A percentile compares a stretch with the other conserved stretches of the same genome.
phyloP scores from a whole-genome alignment of 2,797 vertebrate species.

The Cheirogaleus major region DNA sequence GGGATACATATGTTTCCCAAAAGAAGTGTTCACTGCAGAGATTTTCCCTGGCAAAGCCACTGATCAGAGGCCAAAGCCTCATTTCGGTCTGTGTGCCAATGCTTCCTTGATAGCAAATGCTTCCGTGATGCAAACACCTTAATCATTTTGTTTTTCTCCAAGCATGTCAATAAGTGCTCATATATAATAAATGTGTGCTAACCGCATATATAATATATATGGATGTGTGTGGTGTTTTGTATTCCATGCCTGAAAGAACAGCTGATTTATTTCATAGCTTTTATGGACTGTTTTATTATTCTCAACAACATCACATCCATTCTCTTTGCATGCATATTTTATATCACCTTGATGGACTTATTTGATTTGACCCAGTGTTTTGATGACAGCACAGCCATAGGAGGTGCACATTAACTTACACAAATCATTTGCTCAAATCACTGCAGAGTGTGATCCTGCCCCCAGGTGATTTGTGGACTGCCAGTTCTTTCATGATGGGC shows the following conservation, averaged over 20 bases:
- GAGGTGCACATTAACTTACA: conserved; percentile 71
- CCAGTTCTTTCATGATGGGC: conserved; percentile 62
- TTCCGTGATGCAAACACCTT: conserved; percentile 53
- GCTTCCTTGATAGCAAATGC: conserved; percentile 39
- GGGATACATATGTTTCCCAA: not conserved
- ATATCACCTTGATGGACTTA: conserved; percentile 80
- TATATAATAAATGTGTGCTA: conserved; percentile 68
- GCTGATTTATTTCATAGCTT: conserved; percentile 83
- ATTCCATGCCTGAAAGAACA: conserved; percentile 77
- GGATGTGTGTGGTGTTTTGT: conserved; percentile 69
- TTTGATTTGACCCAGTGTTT: conserved; percentile 82
- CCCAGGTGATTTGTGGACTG: conserved; percentile 76
- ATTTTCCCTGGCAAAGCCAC: conserved; percentile 58
- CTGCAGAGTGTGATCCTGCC: conserved; percentile 78
- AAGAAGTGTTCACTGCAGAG: conserved; percentile 17
- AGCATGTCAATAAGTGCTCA: conserved; percentile 58
- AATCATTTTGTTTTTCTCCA: conserved; percentile 66
- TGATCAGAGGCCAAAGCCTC: conserved; percentile 62
- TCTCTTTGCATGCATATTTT: conserved; percentile 85
- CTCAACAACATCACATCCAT: conserved; percentile 81
- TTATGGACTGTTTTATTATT: conserved; percentile 84
- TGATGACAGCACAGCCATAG: conserved; percentile 71
- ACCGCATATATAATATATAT: conserved; percentile 66
- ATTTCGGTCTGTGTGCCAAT: conserved; percentile 47
- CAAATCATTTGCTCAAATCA: conserved; percentile 80